Percentiles rank a stretch among this genome's conserved stretches.
Evolutionary conservation across 92 coral and sea anemone genomes (phyloP).

Genomic region (Micromussa lordhowensis): DNA sequence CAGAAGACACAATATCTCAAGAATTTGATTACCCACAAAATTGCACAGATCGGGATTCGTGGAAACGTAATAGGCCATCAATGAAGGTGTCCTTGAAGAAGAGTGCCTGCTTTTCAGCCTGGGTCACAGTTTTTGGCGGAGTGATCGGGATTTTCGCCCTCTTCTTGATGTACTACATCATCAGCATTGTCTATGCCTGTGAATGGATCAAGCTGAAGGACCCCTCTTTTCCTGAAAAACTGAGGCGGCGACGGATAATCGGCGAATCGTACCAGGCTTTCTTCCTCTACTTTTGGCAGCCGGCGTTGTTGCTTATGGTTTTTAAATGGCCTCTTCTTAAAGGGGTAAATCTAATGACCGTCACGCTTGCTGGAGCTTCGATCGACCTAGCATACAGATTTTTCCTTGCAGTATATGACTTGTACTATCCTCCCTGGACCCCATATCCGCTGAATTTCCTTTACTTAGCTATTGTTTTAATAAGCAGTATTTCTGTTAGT

Average conservation of each 20-base stretch:
- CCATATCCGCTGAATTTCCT: slow-evolving; percentile 46
- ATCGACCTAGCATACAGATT: slow-evolving; percentile 41
- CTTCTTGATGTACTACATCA: background rate
- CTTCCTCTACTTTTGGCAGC: slow-evolving; percentile 35
- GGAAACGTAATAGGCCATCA: slow-evolving; percentile 4
- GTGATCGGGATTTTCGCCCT: background rate
- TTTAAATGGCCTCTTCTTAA: slow-evolving; percentile 45
- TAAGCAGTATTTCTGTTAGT: background rate
- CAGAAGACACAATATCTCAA: slow-evolving; percentile 17
- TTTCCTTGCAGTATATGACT: slow-evolving; percentile 13
- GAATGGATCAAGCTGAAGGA: slow-evolving; percentile 16
- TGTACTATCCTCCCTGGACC: slow-evolving; percentile 21
- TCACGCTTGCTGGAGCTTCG: slow-evolving; percentile 23
- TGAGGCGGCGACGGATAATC: slow-evolving; percentile 1
- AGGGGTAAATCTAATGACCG: slow-evolving; percentile 15
- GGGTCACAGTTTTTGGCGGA: slow-evolving; percentile 13
- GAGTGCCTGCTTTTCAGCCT: slow-evolving; percentile 4
- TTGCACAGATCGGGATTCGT: background rate
- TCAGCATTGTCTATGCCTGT: background rate
- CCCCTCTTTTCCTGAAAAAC: background rate
- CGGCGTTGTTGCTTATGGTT: slow-evolving; percentile 10
- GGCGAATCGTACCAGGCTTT: slow-evolving; percentile 10
- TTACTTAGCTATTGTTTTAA: background rate
- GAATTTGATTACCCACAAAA: slow-evolving; percentile 5
- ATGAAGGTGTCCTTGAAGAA: background rate